Percentiles rank a stretch among this genome's conserved stretches.
phyloP scores from a whole-genome alignment of 37 sponge, comb jelly and placozoan genomes.

The Beroe forskalii region DNA sequence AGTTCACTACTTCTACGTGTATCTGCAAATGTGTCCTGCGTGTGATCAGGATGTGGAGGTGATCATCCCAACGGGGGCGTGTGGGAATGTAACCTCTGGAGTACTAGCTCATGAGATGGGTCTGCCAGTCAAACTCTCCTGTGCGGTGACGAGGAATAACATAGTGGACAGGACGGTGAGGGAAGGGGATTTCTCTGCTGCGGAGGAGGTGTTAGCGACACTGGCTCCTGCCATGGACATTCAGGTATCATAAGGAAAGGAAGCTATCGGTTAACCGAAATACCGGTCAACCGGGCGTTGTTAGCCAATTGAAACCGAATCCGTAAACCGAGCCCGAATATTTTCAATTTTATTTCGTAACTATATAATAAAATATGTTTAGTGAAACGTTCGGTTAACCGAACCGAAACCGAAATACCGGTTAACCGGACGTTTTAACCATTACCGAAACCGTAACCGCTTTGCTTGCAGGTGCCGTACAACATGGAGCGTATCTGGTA shows the following conservation, averaged over 20 bases:
- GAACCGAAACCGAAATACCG: too few relatives aligned
- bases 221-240: constrained; percentile 73
- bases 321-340: too few relatives aligned
- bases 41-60: constrained; percentile 67
- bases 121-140: constrained; percentile 68
- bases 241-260: constrained; percentile 71
- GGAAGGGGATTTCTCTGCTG: background rate
- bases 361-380: too few relatives aligned
- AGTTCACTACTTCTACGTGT: constrained; percentile 71
- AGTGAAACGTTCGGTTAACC: too few relatives aligned
- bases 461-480: constrained; percentile 65
- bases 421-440: too few relatives aligned
- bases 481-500: constrained; percentile 77
- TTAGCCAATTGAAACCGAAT: too few relatives aligned
- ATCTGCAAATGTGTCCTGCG: constrained; percentile 67
- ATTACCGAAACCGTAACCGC: background rate
- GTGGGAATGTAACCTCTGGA: constrained; percentile 70
- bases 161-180: constrained; percentile 65
- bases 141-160: constrained; percentile 72
- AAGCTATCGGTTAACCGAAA: constrained; percentile 69
- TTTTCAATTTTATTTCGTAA: too few relatives aligned
- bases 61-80: constrained; percentile 71
- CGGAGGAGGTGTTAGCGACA: constrained; percentile 59
- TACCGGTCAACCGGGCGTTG: too few relatives aligned
- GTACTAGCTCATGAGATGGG: constrained; percentile 68